Conservation (phyloP, 2,797 vertebrate genomes). For the Microcaecilia unicolor region DNA sequence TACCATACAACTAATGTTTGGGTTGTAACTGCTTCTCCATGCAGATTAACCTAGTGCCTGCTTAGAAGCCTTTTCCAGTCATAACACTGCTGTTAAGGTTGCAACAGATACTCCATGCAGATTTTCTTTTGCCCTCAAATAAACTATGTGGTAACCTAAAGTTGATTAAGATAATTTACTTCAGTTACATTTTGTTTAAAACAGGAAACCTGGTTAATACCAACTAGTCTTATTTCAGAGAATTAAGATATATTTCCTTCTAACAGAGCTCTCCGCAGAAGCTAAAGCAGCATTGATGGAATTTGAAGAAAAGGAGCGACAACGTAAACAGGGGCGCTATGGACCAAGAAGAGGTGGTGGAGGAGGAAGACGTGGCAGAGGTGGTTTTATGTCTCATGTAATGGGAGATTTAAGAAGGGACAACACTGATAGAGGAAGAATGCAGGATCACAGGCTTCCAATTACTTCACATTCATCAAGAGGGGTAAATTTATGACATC, state of each 20-base stretch:
- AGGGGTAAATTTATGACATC: constrained; percentile 57
- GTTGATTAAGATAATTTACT: background rate
- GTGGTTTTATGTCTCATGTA: constrained; percentile 44
- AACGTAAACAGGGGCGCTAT: constrained; percentile 74
- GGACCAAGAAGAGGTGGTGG: constrained; percentile 58
- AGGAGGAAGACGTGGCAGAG: constrained; percentile 59
- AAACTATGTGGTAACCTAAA: no score
- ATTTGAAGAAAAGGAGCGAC: constrained; percentile 85
- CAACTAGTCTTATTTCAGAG: no score
- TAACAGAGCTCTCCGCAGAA: constrained; percentile 87
- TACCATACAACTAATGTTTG: no score
- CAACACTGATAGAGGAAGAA: constrained; percentile 62
- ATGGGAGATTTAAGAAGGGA: constrained; percentile 71
- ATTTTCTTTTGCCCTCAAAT: no score
- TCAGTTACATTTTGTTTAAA: background rate
- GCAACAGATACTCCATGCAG: no score
- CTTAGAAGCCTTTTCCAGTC: no score
- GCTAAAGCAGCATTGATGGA: constrained; percentile 86
- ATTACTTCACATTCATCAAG: constrained; percentile 71
- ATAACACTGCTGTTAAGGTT: no score
- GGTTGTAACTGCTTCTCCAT: no score
- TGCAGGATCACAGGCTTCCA: constrained; percentile 75
- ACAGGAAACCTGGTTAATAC: no score
- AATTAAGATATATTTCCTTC: no score
- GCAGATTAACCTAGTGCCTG: no score